These are phyloP conservation scores for Ophioderma brevispina DNA, from an alignment of 35 echinoderm and acorn worm species.

Conservation along the genomic window DNA sequence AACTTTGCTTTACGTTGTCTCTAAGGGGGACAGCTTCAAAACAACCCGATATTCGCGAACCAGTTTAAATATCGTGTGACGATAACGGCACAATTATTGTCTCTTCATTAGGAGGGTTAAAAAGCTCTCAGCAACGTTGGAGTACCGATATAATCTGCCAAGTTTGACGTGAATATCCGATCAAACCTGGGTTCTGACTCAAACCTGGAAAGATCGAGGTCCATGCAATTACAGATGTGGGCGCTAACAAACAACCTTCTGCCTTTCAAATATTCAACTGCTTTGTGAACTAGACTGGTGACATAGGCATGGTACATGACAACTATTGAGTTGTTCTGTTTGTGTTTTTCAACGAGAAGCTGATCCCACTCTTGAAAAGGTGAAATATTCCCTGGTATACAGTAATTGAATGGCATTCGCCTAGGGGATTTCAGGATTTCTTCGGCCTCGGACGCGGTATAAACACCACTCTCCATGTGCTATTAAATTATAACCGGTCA, in stretches of 20 bases:
- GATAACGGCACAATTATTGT: neutral
- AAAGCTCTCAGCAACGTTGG: neutral
- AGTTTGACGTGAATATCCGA: conserved; percentile 25
- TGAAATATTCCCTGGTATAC: neutral
- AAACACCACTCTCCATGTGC: neutral
- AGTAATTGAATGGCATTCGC: neutral
- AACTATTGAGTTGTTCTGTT: neutral
- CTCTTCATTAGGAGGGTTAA: neutral
- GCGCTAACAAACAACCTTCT: neutral
- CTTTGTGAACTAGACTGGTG: neutral
- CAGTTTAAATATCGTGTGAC: neutral
- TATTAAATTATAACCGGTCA: conserved; percentile 33
- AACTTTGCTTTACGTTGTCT: neutral
- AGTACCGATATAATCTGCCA: conserved; percentile 20
- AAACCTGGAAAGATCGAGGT: neutral
- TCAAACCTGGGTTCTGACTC: neutral
- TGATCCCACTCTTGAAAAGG: conserved; percentile 24
- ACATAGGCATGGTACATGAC: neutral
- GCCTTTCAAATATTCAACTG: neutral
- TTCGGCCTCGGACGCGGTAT: neutral
- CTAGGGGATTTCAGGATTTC: neutral
- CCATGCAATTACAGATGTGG: neutral
- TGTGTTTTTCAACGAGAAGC: conserved; percentile 15
- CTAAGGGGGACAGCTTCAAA: neutral
- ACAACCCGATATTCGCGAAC: neutral